These are phyloP conservation scores for Argyra leucocephala DNA, from an alignment of 2,888 invertebrate genomes.

Conservation along the genomic window DNA sequence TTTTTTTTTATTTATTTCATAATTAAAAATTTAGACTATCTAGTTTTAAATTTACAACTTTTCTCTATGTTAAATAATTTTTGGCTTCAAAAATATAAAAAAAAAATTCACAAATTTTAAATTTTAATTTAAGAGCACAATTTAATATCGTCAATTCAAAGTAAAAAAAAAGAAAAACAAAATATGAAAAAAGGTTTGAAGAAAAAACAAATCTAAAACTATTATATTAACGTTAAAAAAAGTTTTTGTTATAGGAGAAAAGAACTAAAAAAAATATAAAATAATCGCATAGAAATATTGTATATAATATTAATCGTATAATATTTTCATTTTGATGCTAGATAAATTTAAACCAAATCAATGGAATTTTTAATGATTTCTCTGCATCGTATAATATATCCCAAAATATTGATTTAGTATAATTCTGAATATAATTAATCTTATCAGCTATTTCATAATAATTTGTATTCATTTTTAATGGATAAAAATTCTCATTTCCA, in stretches of 20 bases:
- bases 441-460: constrained; percentile 18
- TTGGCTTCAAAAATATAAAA: too few relatives aligned
- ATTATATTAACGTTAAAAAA: too few relatives aligned
- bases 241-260: neutral
- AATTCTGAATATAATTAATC: constrained; percentile 24
- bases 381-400: constrained; percentile 31
- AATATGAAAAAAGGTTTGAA: too few relatives aligned
- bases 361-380: constrained; percentile 29
- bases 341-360: constrained; percentile 33
- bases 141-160: too few relatives aligned
- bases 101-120: too few relatives aligned
- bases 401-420: constrained; percentile 31
- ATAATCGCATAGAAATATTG: neutral
- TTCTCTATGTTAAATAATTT: too few relatives aligned
- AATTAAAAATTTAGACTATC: too few relatives aligned
- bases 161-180: too few relatives aligned
- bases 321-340: constrained; percentile 18
- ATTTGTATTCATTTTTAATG: constrained; percentile 8
- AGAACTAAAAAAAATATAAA: neutral
- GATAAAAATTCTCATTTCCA: neutral
- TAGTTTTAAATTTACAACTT: too few relatives aligned
- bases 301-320: neutral
- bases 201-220: too few relatives aligned
- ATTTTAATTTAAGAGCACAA: too few relatives aligned
- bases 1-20: too few relatives aligned